Percentiles rank a stretch among this genome's conserved stretches.
phyloP scores from a whole-genome alignment of 2,113 vertebrate genomes.

The Monarcha castaneiventris region DNA sequence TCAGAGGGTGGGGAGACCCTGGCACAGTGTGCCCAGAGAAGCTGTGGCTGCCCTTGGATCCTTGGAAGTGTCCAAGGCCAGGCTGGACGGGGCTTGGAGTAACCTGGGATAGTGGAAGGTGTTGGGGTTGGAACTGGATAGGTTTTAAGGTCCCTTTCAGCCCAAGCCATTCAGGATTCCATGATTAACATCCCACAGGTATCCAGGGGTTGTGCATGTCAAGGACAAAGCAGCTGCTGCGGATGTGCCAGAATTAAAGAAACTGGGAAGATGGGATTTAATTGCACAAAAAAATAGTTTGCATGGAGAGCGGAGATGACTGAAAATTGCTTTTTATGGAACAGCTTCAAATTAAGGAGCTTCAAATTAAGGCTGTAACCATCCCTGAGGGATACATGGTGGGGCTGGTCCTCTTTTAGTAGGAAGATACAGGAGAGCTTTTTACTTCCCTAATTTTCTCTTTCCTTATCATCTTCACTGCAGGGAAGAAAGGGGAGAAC shows the following conservation, averaged over 20 bases:
- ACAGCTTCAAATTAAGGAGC: neutral
- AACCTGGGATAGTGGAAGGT: fast-evolving
- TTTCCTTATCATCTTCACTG: neutral
- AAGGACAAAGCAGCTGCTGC: neutral
- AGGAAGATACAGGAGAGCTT: neutral
- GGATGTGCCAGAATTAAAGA: neutral
- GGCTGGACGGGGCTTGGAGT: fast-evolving
- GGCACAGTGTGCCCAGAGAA: neutral
- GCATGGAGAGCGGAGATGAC: neutral
- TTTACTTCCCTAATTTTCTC: neutral
- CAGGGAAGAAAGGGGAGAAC: neutral
- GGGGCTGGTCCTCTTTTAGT: neutral
- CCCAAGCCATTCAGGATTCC: neutral
- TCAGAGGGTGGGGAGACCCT: neutral
- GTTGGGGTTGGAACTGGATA: neutral
- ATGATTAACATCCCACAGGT: neutral
- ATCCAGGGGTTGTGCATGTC: neutral
- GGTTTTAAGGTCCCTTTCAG: neutral
- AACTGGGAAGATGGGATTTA: neutral
- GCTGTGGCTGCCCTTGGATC: neutral
- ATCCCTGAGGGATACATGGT: neutral
- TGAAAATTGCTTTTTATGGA: neutral
- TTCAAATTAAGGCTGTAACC: neutral
- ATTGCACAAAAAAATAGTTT: neutral
- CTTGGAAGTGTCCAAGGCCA: neutral